phyloP scores from a whole-genome alignment of 2,888 invertebrate genomes.

The Synanthedon vespiformis region DNA sequence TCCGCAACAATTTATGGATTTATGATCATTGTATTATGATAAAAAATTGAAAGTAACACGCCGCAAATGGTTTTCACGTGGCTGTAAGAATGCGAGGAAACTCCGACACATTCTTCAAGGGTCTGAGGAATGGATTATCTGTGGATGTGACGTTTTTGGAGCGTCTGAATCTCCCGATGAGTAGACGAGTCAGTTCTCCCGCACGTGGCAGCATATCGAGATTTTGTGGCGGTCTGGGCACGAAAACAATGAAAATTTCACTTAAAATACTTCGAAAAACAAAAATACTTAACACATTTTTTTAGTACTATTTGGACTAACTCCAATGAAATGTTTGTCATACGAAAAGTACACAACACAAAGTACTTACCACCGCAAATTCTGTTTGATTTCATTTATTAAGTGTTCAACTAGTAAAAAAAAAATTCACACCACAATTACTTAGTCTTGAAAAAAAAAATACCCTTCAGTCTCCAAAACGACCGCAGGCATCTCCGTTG shows the following conservation, averaged over 20 bases:
- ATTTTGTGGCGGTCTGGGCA: conserved; percentile 34
- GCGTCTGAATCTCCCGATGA: conserved; percentile 48
- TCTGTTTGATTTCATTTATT: too few relatives aligned
- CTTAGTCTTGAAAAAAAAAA: too few relatives aligned
- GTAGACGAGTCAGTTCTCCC: conserved; percentile 38
- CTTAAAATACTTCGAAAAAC: neutral
- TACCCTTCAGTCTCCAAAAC: conserved; percentile 52
- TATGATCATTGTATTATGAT: too few relatives aligned
- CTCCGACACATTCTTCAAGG: conserved; percentile 11
- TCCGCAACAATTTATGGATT: too few relatives aligned
- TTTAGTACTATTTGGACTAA: too few relatives aligned
- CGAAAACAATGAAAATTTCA: neutral
- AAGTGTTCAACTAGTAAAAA: too few relatives aligned
- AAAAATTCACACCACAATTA: too few relatives aligned
- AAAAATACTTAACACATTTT: too few relatives aligned
- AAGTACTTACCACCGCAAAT: too few relatives aligned
- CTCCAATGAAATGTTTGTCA: too few relatives aligned
- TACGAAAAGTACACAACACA: too few relatives aligned
- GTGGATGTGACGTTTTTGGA: conserved; percentile 32
- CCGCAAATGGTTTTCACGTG: neutral
- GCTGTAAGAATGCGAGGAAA: neutral
- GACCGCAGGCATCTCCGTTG: conserved; percentile 36
- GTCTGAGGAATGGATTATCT: conserved; percentile 30
- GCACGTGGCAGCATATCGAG: conserved; percentile 43
- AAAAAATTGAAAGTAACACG: too few relatives aligned